Conservation (phyloP, 1,140 invertebrate genomes). For the Bathynomus jamesi region DNA sequence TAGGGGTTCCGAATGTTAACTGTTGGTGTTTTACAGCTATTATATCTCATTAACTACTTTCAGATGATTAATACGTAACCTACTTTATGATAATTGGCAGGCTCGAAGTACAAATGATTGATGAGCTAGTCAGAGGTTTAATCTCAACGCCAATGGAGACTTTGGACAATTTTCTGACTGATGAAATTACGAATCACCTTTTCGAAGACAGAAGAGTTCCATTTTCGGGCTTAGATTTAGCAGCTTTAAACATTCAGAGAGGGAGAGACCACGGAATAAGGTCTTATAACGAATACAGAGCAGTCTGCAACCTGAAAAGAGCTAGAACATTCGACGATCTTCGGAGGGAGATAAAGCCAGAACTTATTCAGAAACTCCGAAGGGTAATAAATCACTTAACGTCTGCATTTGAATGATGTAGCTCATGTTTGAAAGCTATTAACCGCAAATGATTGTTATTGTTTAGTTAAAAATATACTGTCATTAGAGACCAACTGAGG, state of each 20-base stretch:
- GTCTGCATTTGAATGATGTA: too few species aligned
- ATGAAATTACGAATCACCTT: slow-evolving; percentile 87
- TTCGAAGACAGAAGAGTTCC: slow-evolving; percentile 78
- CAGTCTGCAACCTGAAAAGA: slow-evolving; percentile 70
- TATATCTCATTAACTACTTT: too few species aligned
- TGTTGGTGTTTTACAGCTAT: too few species aligned
- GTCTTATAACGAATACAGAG: slow-evolving; percentile 77
- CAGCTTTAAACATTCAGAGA: slow-evolving; percentile 74
- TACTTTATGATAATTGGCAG: slow-evolving; percentile 16
- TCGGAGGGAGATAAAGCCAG: slow-evolving; percentile 68
- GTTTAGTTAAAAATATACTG: too few species aligned
- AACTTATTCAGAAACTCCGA: slow-evolving; percentile 71
- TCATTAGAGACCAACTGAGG: too few species aligned
- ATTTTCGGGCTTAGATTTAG: slow-evolving; percentile 75
- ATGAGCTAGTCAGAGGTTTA: slow-evolving; percentile 78
- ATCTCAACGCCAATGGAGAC: slow-evolving; percentile 85
- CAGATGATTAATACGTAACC: too few species aligned
- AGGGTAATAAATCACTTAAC: slow-evolving; percentile 51
- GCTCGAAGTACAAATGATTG: slow-evolving; percentile 56
- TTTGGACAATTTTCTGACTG: slow-evolving; percentile 87
- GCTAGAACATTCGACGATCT: slow-evolving; percentile 71
- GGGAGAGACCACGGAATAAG: slow-evolving; percentile 73
- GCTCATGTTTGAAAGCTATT: too few species aligned
- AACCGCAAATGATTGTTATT: too few species aligned
- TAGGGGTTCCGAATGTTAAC: too few species aligned